phyloP scores from a whole-genome alignment of 2,888 invertebrate species.

The Apodemia zela region DNA sequence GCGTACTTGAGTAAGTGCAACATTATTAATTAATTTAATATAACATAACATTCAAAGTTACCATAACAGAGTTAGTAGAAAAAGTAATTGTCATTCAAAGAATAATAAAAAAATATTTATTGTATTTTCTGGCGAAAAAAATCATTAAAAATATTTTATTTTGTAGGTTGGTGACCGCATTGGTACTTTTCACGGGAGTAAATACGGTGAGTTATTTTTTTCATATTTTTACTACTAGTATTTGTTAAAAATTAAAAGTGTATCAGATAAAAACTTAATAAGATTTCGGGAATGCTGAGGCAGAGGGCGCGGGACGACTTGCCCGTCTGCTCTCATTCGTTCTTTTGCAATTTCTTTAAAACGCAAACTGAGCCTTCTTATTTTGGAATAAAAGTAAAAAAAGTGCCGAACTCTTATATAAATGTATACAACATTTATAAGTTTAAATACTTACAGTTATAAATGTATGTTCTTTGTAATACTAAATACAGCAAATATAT shows the following conservation, averaged over 20 bases:
- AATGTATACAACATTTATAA: too few species aligned
- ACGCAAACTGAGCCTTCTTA: slow-evolving; percentile 37
- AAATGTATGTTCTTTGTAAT: too few species aligned
- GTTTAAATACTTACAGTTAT: too few species aligned
- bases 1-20: slow-evolving; percentile 67
- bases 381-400: slow-evolving; percentile 1
- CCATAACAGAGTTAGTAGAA: neutral
- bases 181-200: slow-evolving; percentile 58
- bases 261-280: slow-evolving; percentile 39
- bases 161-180: slow-evolving; percentile 65
- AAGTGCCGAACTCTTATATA: too few species aligned
- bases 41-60: neutral
- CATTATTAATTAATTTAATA: slow-evolving; percentile 9
- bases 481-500: neutral
- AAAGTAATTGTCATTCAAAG: neutral
- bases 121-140: neutral
- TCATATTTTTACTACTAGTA: slow-evolving; percentile 24
- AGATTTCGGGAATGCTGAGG: slow-evolving; percentile 51
- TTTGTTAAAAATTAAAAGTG: slow-evolving; percentile 38
- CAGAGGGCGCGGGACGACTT: slow-evolving; percentile 44
- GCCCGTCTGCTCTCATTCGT: slow-evolving; percentile 58
- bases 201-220: slow-evolving; percentile 53
- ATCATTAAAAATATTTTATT: slow-evolving; percentile 23
- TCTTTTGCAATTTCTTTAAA: slow-evolving; percentile 70
- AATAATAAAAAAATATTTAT: neutral